Base-by-base conservation (phyloP, 2,888 invertebrate genomes). In the Rhaphigaster nebulosa region DNA sequence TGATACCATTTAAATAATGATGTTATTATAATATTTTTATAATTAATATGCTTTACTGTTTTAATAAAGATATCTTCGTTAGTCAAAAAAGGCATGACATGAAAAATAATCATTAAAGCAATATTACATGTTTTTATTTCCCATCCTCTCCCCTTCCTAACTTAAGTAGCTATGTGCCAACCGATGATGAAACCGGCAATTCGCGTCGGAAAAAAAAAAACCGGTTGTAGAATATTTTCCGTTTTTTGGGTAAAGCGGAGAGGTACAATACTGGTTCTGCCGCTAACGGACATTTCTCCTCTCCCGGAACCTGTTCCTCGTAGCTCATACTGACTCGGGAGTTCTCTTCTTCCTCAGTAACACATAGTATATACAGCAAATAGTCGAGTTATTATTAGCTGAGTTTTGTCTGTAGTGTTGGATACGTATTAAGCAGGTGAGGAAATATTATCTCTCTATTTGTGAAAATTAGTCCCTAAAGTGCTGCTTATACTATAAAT, bases 201-300 rank as follows among this genome's bases (percentile, higher is more conserved):
- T 56, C 56, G 26, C 56, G 26, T 4, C 56, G 26, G 23, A 56
- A 65, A 15, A 10, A 38, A 76, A 76, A 10, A 38, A 76, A 76
- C 70, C 70, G 87, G 50, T 87, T 50, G 10, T 50, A 87, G 0
- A 45, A 34, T 87, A 38, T 87, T 87, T 76, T 76, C 70, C 70
- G 70, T 76, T 76, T 76, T 60, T 76, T 76, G 8, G 70, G 70
- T 76, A 76, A 76, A 76, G 20, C 8, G 6, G 20, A 13, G 29
- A 18, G 70, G 70, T 76, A 38, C 34, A 34, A 76, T 76, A 76
- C 70, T 76, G 70, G 70, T 76, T 76, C 65, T 76, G 20, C 34
- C 70, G 34, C 70, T 76, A 76, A 76, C 70, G 70, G 70, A 76
- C 29, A 76, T 38, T 34, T 70, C 70, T 38, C 38, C 29, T 38